Base-by-base conservation (phyloP, 1,140 invertebrate species). In the Schlechtendalia chinensis region DNA sequence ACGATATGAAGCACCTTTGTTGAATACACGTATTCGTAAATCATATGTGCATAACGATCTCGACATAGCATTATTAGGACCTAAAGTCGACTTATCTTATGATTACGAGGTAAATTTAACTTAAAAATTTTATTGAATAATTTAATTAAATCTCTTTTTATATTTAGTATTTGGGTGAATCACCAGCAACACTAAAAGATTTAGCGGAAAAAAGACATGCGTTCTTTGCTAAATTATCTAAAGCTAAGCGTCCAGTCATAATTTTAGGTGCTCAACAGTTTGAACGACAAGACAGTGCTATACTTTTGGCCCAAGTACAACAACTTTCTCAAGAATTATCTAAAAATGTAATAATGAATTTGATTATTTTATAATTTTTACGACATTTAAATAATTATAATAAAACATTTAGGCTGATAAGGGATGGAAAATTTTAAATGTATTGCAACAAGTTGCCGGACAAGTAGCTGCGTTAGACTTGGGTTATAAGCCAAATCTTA, bases 381-480 rank as follows among this genome's bases (percentile, higher is more conserved):
- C n/a, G n/a, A n/a, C n/a, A n/a, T 71, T 81, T 53, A 81, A 82
- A 2, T 63, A 63, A 63, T 19, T 39, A 8, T 14, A 58, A 54
- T 14, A 56, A 59, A 67, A 47, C 50, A 8, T 59, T 75, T 81
- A 81, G 69, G 56, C 47, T 86, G 83, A 86, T 84, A 56, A 79
- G 24, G 87, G 89, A 75, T 93, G 91, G 91, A 92, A 94, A 87
- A 90, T 96, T 19, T 88, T 98, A 83, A 98, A 98, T 86, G 90
- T 98, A 27, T 88, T 98, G 22, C 96, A 98, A 83, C 92, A 92
- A 83, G 95, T 94, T 80, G 94, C 94, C 39, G 91, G 93, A 22
- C 96, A 98, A 89, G 96, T 97, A 69, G 97, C 96, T 69, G 97
- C 98, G 45, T 88, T 98, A 67, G 98, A 99, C 88, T 86, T 99